Evolutionary conservation across 2,888 invertebrate species (phyloP).

Genomic region (Drosophila cognata): DNA sequence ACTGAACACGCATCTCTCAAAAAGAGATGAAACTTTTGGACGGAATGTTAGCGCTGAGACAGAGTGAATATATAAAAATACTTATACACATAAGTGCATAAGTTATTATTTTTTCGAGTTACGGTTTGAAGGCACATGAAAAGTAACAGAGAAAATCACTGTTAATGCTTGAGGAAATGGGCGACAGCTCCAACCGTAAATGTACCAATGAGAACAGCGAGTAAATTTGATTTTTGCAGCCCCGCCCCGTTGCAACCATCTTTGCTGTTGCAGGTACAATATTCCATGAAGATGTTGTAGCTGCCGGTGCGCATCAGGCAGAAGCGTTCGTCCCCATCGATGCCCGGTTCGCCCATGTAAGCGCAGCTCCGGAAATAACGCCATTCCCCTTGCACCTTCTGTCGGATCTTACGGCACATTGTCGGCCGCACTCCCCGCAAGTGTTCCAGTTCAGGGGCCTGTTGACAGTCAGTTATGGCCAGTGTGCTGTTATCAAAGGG

Average conservation of each 20-base stretch:
- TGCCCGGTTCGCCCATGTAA: constrained; percentile 95
- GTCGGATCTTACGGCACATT: constrained; percentile 96
- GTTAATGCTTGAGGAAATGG: constrained; percentile 53
- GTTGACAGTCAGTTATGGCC: constrained; percentile 92
- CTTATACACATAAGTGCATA: constrained; percentile 43
- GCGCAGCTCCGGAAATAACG: constrained; percentile 95
- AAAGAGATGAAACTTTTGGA: constrained; percentile 36
- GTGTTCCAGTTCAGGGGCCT: constrained; percentile 87
- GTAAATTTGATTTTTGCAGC: constrained; percentile 78
- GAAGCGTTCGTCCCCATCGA: constrained; percentile 94
- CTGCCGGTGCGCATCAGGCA: constrained; percentile 96
- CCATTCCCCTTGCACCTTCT: constrained; percentile 96
- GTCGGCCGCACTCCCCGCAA: constrained; percentile 90
- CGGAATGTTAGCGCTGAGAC: constrained; percentile 26
- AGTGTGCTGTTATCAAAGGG: constrained; percentile 96
- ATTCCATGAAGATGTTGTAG: constrained; percentile 97
- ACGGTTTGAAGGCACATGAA: constrained; percentile 57
- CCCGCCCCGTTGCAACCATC: constrained; percentile 93
- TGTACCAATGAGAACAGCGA: constrained; percentile 43
- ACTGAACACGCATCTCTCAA: constrained; percentile 33
- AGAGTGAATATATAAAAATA: neutral
- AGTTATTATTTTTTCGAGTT: constrained; percentile 50
- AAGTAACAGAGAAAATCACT: neutral
- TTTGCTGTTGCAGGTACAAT: constrained; percentile 96
- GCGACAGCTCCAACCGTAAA: constrained; percentile 56